Conservation (phyloP, 2,113 vertebrate genomes). For the Bos taurus region DNA sequence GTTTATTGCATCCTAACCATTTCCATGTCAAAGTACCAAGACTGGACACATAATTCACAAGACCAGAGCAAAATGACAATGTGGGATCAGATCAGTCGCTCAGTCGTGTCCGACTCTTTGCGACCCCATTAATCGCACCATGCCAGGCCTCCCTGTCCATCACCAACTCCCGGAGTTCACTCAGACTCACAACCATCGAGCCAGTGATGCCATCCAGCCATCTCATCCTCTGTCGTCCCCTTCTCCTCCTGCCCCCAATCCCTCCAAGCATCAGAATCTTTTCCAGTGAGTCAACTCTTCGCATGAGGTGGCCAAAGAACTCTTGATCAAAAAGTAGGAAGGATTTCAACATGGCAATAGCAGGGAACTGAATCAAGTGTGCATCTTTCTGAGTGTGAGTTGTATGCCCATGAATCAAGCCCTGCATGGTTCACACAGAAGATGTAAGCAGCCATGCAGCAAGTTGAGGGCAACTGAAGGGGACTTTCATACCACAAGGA, state of each 20-base stretch:
- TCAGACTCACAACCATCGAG: too few species aligned
- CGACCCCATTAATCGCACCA: too few species aligned
- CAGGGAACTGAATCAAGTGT: background rate
- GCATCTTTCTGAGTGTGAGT: fast-evolving
- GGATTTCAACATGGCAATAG: background rate
- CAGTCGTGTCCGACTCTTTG: too few species aligned
- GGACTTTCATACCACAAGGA: background rate
- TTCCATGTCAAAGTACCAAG: background rate
- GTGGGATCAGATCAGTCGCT: too few species aligned
- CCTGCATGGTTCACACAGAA: background rate
- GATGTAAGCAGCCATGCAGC: background rate
- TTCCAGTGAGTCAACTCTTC: too few species aligned
- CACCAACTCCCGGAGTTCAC: too few species aligned
- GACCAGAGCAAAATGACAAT: background rate
- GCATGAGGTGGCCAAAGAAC: too few species aligned
- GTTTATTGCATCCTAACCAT: background rate
- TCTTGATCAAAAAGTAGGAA: background rate
- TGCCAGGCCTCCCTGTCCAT: too few species aligned
- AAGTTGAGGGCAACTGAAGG: background rate
- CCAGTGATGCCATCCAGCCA: too few species aligned
- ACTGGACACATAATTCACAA: background rate
- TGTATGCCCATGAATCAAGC: background rate
- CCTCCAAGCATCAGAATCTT: too few species aligned
- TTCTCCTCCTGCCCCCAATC: too few species aligned
- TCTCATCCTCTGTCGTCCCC: too few species aligned